Evolutionary conservation across 2,797 vertebrate genomes (phyloP), one percentile per base, ranked within the genome.

Genomic region (Notoglanidium macrostoma): DNA sequence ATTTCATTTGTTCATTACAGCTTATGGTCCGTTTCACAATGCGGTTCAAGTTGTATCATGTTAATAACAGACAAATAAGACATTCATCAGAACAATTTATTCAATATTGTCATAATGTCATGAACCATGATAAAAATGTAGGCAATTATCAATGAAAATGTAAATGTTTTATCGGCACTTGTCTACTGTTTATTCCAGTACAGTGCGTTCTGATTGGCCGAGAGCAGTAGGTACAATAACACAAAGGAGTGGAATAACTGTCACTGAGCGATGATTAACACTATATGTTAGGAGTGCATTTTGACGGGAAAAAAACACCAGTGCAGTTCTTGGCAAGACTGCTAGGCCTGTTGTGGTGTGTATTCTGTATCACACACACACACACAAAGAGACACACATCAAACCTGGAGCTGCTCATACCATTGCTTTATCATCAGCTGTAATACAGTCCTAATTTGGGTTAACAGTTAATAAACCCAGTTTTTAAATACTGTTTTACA

Each of bases 191-290:
- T 10, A 23, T 32, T 26, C 57, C 35, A 46, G 57, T 49, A 81
- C 29, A 54, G 81, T 26, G 81, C 8, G 8, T 83, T 83, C 81
- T 68, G 81, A 83, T 83, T 83, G 81, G 81, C 80, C 9, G 44
- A 83, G 80, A 67, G 44, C 46, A 54, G 49, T 49, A 65, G 79
- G 14, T 29, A 82, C 79, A 70, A 70, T 55, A 68, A 83, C 46
- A 83, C 74, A n/a, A 55, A 2, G 46, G 68, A 7, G 44, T 87
- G 68, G 51, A 87, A 81, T 65, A 82, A 82, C 54, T 21, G 3
- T 81, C 23, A 40, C 40, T 40, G 40, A 9, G 63, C 26, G 0
- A 54, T 68, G 46, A 83, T 83, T 83, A 83, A 68, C 81, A 83
- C 81, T 83, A 29, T 63, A 49, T 49, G 65, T 82, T 65, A 65